Base-by-base conservation (phyloP, 2,113 vertebrate species). In the Baryphthengus martii region DNA sequence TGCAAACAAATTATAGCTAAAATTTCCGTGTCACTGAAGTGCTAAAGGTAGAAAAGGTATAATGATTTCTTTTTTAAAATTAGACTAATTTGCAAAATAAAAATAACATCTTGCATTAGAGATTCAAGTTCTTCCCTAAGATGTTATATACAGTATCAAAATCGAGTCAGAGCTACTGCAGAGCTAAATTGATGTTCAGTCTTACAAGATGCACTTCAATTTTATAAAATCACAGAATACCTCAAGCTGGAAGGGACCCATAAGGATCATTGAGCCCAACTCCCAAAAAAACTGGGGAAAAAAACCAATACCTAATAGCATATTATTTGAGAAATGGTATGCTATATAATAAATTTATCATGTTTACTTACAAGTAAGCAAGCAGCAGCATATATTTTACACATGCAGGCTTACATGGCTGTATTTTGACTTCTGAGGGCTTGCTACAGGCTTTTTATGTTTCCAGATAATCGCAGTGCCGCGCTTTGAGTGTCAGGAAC, bases 31-130 rank as follows among this genome's bases (percentile, higher is more conserved):
- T 2, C 37, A 23, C 40, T 31, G 31, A 86, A 73, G 31, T 45
- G 40, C 47, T 83, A 68, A 6, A 33, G 29, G 39, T 39, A 79
- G 35, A 88, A 23, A 81, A 77, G 39, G 5, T 28, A 11, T 40
- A 39, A 12, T 0, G 1, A 33, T 28, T 25, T 5, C 21, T 28
- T 65, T 68, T 47, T 20, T 0, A 31, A 70, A 62, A 25, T 44
- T 40, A 56, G 7, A 50, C 16, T 44, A 9, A 33, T 52, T 62
- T 0, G 2, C 3, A 73, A 78, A 78, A 83, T 55, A 74, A 74
- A 59, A 16, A 31, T 11, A 56, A 3, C 0, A 3, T 44, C 16
- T 61, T 35, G 3, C 11, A 7, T 61, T n/a, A 79, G 19, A 93
- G 7, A 89, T 59, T 16, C 37, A 44, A 9, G 20, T 68, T 85